Evolutionary conservation across 1,140 invertebrate genomes (phyloP).

Genomic region (Samia ricini): DNA sequence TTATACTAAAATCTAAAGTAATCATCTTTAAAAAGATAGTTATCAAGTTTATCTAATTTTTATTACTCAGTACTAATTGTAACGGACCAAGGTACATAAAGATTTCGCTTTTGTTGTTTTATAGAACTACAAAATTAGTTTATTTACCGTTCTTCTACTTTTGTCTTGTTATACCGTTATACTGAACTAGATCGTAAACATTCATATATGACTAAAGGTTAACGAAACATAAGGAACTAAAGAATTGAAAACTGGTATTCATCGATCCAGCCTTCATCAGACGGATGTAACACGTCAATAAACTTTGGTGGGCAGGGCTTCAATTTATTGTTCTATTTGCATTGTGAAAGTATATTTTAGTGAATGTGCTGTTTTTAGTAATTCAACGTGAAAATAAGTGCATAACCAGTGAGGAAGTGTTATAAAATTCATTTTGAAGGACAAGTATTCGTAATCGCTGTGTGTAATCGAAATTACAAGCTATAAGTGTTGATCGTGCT

Average conservation of each 20-base stretch:
- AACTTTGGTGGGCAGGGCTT: slow-evolving; percentile 68
- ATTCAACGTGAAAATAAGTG: not conserved
- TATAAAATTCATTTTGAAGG: slow-evolving; percentile 31
- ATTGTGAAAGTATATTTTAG: slow-evolving; percentile 59
- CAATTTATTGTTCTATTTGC: slow-evolving; percentile 50
- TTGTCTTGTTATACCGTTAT: slow-evolving; percentile 64
- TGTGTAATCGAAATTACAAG: slow-evolving; percentile 13
- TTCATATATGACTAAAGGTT: slow-evolving; percentile 15
- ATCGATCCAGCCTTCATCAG: slow-evolving; percentile 65
- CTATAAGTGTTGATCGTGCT: slow-evolving; percentile 36
- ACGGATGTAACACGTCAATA: slow-evolving; percentile 77
- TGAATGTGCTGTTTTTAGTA: slow-evolving; percentile 9
- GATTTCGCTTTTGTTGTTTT: slow-evolving; percentile 66
- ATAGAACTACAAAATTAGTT: slow-evolving; percentile 57
- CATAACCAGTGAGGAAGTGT: not conserved
- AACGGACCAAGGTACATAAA: slow-evolving; percentile 71
- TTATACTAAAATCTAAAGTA: slow-evolving; percentile 73
- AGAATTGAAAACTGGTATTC: slow-evolving; percentile 38
- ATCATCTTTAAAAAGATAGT: slow-evolving; percentile 60
- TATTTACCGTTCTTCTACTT: slow-evolving; percentile 66
- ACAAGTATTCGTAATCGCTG: slow-evolving; percentile 36
- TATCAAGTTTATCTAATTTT: slow-evolving; percentile 64
- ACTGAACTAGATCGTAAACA: slow-evolving; percentile 30
- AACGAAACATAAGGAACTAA: slow-evolving; percentile 24
- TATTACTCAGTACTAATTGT: slow-evolving; percentile 51